Base-by-base conservation (phyloP, 2,113 vertebrate genomes). In the Chionis minor region DNA sequence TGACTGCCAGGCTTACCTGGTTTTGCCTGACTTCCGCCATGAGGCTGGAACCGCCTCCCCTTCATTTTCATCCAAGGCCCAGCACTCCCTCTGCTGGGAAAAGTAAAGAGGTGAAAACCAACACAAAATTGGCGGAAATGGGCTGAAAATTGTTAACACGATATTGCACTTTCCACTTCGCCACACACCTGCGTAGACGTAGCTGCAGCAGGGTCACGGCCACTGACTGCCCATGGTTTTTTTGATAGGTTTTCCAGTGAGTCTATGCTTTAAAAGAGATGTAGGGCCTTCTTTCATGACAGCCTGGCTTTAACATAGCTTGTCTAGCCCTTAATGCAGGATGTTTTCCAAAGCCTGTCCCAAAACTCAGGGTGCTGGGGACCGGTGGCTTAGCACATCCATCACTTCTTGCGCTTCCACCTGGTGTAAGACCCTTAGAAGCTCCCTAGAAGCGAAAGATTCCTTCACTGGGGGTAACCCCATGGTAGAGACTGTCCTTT, bases 61-160 rank as follows among this genome's bases (percentile, higher is more conserved):
- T 35, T n/a, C 42, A 5, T 52, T 49, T 56, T 15, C 51, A 32
- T 66, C 47, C 59, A 56, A 71, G 19, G 19, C 47, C 33, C 14
- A 0, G 33, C 59, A 62, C 96, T 94, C 92, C 94, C 84, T 87
- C 91, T 96, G 85, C 84, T 95, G 96, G 96, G 74, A 77, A 55
- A 85, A 89, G 32, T 8, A 24, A 62, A 85, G 56, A 92, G 72
- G 15, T 66, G 62, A 61, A 89, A 95, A 44, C 16, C 42, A 42
- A 42, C 21, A 7, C 27, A 12, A 73, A 62, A 40, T 2, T 8
- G 61, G 26, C 49, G 77, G 58, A 86, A 85, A 14, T 44, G 9
- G 7, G 22, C 51, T 63, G 73, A 28, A 32, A 81, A 66, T 2
- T 9, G 47, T 52, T 59, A 58, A 70, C 8, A 3, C 0, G 1